phyloP scores from a whole-genome alignment of 2,113 vertebrate genomes.

The Mormyrus iriodes region DNA sequence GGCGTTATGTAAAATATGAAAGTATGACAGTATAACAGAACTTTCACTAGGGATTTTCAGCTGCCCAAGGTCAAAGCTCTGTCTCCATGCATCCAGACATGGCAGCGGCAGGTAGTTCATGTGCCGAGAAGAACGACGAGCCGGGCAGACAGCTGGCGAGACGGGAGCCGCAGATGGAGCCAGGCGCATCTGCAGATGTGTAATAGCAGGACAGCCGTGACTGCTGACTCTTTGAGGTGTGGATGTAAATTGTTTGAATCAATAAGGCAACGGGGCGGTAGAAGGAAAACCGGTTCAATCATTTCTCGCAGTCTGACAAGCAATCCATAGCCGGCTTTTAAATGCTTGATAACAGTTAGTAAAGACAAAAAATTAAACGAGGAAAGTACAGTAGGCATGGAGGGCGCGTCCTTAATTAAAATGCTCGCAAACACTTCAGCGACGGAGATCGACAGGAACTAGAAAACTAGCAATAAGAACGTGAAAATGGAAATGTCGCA shows the following conservation, averaged over 20 bases:
- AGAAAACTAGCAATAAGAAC: no score
- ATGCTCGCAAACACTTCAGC: background rate
- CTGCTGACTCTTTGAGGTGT: background rate
- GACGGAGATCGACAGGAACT: background rate
- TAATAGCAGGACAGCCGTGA: background rate
- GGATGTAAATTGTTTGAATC: background rate
- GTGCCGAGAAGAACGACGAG: background rate
- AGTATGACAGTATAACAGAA: background rate
- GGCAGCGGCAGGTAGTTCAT: background rate
- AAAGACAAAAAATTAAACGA: background rate
- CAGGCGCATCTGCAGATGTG: background rate
- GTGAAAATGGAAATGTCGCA: background rate
- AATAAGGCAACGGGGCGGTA: background rate
- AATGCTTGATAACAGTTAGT: background rate
- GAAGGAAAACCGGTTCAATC: slow-evolving; percentile 1
- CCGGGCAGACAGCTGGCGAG: background rate
- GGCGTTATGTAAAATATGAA: background rate
- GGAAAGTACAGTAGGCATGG: background rate
- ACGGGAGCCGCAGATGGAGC: background rate
- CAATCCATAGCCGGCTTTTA: background rate
- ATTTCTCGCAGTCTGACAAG: background rate
- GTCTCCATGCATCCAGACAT: background rate
- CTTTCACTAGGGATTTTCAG: background rate
- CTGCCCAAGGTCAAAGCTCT: background rate
- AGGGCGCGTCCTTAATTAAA: background rate